A percentile compares a stretch with the other conserved stretches of the same genome.
Conservation (phyloP, 2,797 vertebrate species). For the Muscicapa comitata region DNA sequence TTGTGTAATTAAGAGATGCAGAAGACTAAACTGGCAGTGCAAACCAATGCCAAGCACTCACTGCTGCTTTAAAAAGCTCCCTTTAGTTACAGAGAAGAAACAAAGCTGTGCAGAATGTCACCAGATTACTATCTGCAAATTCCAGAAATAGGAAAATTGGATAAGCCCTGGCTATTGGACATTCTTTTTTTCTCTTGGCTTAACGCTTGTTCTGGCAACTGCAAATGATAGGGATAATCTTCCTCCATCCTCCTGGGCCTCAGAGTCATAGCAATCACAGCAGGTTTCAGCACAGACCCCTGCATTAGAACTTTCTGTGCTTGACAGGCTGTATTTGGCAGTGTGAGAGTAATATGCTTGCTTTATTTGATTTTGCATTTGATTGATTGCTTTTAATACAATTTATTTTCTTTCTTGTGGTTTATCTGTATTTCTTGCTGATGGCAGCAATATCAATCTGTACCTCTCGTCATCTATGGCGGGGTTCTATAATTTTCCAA, state of each 20-base stretch:
- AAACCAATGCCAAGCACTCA: not conserved
- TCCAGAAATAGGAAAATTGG: not conserved
- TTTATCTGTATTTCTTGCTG: constrained; percentile 3
- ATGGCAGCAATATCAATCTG: constrained; percentile 12
- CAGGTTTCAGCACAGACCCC: not conserved
- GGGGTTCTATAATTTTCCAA: not conserved
- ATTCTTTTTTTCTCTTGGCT: not conserved
- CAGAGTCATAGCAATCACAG: not conserved
- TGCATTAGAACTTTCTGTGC: not conserved
- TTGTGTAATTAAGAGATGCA: not conserved
- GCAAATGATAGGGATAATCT: not conserved
- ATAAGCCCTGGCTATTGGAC: not conserved
- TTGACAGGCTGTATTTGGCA: not conserved
- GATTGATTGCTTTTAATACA: not conserved
- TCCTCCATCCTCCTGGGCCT: not conserved
- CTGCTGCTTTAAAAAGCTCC: not conserved
- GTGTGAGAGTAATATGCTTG: not conserved
- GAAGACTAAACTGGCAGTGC: not conserved
- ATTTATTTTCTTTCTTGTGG: constrained; percentile 34
- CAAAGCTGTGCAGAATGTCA: not conserved
- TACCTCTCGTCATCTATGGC: not conserved
- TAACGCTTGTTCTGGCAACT: not conserved
- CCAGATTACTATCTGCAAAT: not conserved
- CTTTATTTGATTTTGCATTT: constrained; percentile 13
- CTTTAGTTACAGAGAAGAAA: not conserved